Base-by-base conservation (phyloP, 1,140 invertebrate species). In the Eurosta solidaginis region DNA sequence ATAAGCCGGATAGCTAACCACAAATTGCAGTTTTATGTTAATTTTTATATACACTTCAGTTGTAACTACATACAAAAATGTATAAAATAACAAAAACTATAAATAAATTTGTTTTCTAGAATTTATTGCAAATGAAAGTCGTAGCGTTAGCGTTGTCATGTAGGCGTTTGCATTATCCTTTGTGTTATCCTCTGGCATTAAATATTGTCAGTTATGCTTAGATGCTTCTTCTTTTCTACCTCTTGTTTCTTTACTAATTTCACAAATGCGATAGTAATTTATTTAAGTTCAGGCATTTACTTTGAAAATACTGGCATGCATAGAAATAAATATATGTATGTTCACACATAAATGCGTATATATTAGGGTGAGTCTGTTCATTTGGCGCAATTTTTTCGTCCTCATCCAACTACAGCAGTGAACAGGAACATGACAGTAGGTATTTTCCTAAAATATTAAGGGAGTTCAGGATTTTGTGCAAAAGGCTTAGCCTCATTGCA, bases 11-110 rank as follows among this genome's bases (percentile, higher is more conserved):
- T n/a, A n/a, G 33, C 33, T 27, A 68, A n/a, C 17, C 59, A 40
- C 22, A n/a, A 68, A 68, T 40, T 68, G 59, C 59, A 68, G 17
- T 68, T 68, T 68, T 68, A 68, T 68, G 59, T 68, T 68, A 68
- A 68, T 68, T 68, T 68, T 29, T 9, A 68, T 40, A 40, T 14
- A 68, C 17, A 33, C 22, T 59, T 68, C n/a, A 10, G n/a, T 40
- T 33, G 40, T 40, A 22, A 6, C n/a, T 10, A 52, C 25, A 25
- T 0, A 52, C n/a, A 25, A 22, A 25, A 3, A 52, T 14, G n/a
- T 49, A 49, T 12, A 49, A 54, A 25, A 12, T 17, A 27, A 22
- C 22, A 54, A 9, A 54, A 40, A n/a, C n/a, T n/a, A n/a, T n/a
- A n/a, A n/a, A n/a, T n/a, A n/a, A 68, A 68, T n/a, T 7, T 29